A percentile compares a stretch with the other conserved stretches of the same genome.
Evolutionary conservation across 2,888 invertebrate species (phyloP).

Genomic region (Timema cristinae): DNA sequence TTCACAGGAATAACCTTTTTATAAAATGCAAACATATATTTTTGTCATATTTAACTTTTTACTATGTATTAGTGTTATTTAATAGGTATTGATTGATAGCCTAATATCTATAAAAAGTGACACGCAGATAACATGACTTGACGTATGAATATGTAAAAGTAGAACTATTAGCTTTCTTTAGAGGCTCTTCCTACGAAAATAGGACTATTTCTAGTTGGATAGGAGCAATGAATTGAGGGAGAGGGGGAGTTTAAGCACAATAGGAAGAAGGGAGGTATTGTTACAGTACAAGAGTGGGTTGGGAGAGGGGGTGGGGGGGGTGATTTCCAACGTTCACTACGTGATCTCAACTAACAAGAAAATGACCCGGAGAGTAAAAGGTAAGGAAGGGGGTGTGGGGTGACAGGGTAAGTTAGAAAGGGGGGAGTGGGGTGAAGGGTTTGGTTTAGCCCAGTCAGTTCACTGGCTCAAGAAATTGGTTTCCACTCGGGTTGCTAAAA

Average conservation of each 20-base stretch:
- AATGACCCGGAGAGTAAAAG: constrained; percentile 12
- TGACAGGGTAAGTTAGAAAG: neutral
- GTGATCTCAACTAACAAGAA: constrained; percentile 15
- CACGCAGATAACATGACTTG: too few relatives aligned
- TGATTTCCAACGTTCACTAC: neutral
- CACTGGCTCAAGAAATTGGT: constrained; percentile 23
- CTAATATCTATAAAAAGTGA: too few relatives aligned
- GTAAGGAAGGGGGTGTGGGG: neutral
- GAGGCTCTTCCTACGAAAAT: too few relatives aligned
- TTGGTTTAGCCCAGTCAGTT: constrained; percentile 7
- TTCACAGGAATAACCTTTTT: too few relatives aligned
- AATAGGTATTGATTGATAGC: too few relatives aligned
- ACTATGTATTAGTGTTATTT: too few relatives aligned
- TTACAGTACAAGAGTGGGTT: neutral
- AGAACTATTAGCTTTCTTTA: too few relatives aligned
- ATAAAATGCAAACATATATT: too few relatives aligned
- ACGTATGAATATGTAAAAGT: too few relatives aligned
- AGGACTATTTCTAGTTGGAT: too few relatives aligned
- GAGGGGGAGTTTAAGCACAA: neutral
- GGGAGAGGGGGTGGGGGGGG: neutral
- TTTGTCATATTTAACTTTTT: too few relatives aligned
- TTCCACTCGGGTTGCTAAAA: constrained; percentile 20
- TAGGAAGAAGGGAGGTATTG: constrained; percentile 5
- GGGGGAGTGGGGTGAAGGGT: neutral
- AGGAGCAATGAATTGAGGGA: too few relatives aligned